Conservation (phyloP, 2,888 invertebrate genomes). For the Ephialtes manifestator region DNA sequence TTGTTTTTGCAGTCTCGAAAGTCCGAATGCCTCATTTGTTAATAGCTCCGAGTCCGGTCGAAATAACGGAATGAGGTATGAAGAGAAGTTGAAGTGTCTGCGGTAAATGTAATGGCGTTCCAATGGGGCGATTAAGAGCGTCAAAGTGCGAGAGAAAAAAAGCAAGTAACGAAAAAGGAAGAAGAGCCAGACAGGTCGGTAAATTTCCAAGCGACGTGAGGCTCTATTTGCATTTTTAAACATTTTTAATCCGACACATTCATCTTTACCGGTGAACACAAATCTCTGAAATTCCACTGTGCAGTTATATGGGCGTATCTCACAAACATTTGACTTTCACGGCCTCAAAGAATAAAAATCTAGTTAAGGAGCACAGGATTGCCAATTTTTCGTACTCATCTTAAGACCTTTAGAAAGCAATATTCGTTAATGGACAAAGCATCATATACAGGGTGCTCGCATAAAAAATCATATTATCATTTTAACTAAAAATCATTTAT, state of each 20-base stretch:
- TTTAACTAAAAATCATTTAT: no score
- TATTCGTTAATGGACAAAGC: no score
- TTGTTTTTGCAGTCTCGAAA: background rate
- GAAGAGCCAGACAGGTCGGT: constrained; percentile 36
- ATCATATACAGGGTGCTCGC: no score
- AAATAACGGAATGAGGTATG: background rate
- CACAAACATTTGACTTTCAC: no score
- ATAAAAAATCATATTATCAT: no score
- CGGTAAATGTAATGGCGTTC: background rate
- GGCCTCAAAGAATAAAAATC: no score
- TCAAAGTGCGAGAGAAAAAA: constrained; percentile 25
- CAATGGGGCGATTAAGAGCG: background rate
- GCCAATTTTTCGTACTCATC: no score
- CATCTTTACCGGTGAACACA: constrained; percentile 4
- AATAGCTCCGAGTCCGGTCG: constrained; percentile 33
- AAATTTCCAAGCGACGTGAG: constrained; percentile 55
- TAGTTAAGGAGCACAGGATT: no score
- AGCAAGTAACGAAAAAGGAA: background rate
- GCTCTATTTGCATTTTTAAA: constrained; percentile 70
- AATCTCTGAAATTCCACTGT: background rate
- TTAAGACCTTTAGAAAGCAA: no score
- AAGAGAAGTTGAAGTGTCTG: background rate
- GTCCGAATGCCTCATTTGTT: constrained; percentile 51
- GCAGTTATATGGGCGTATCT: no score
- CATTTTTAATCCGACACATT: constrained; percentile 63